A percentile compares a stretch with the other conserved stretches of the same genome.
Evolutionary conservation across 2,113 vertebrate genomes (phyloP).

Genomic region (Anolis sagrei): DNA sequence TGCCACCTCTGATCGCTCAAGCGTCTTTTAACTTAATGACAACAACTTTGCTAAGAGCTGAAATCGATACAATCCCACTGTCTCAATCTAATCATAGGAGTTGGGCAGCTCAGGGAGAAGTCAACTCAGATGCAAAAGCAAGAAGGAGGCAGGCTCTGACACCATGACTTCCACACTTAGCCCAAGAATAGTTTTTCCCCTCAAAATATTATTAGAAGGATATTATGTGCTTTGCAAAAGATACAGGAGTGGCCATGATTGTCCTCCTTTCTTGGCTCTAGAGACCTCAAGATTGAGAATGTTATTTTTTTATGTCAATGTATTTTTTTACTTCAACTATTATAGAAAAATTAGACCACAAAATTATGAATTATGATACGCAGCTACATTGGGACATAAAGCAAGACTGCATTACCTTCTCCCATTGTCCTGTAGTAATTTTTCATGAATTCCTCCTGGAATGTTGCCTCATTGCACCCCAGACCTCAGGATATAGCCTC

Average conservation of each 20-base stretch:
- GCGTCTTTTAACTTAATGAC: conserved; percentile 57
- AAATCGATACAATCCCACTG: conserved; percentile 51
- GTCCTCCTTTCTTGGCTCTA: neutral
- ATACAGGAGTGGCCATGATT: neutral
- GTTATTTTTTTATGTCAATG: neutral
- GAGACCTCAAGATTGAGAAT: neutral
- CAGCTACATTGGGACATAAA: no score
- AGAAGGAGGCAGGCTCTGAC: neutral
- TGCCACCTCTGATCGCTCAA: conserved; percentile 37
- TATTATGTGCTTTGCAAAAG: neutral
- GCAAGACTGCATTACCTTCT: no score
- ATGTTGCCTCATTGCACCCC: no score
- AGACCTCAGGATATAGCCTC: no score
- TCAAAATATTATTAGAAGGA: neutral
- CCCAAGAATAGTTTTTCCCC: neutral
- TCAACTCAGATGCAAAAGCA: neutral
- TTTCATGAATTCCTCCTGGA: no score
- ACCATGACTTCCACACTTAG: conserved; percentile 4
- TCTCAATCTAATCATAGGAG: conserved; percentile 49
- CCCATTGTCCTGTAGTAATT: no score
- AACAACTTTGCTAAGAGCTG: conserved; percentile 54
- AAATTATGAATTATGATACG: no score
- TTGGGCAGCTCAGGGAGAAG: conserved; percentile 24
- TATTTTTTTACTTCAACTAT: neutral
- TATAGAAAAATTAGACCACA: no score